Evolutionary conservation across 2,113 vertebrate genomes (phyloP).

Genomic region (Limnothrissa miodon): DNA sequence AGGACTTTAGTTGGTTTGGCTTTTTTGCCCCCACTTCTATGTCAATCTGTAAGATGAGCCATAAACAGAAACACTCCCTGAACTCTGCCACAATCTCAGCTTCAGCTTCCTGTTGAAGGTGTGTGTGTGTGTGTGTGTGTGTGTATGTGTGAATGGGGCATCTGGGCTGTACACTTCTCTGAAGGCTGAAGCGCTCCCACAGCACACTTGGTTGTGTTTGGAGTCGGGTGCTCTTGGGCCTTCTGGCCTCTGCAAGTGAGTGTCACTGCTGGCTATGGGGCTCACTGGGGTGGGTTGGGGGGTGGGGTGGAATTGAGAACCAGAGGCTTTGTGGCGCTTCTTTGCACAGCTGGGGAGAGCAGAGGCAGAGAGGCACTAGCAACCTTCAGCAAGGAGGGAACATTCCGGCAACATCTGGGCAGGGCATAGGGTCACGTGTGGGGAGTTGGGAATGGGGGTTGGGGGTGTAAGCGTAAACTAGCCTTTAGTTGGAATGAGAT

Average conservation of each 20-base stretch:
- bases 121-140: not conserved
- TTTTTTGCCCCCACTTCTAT: not conserved
- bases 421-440: not conserved
- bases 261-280: not conserved
- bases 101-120: not conserved
- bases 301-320: conserved; percentile 15
- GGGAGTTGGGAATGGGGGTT: not conserved
- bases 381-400: not conserved
- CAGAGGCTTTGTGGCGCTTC: not conserved
- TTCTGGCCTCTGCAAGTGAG: not conserved
- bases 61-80: not conserved
- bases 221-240: not conserved
- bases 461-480: not conserved
- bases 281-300: conserved; percentile 2
- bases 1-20: not conserved
- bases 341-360: not conserved
- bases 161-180: not conserved
- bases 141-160: not conserved
- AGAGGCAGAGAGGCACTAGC: too few species aligned
- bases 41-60: not conserved
- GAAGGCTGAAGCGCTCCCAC: not conserved
- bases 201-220: not conserved
- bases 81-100: not conserved
- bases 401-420: conserved; percentile 7
- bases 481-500: not conserved